A percentile compares a stretch with the other conserved stretches of the same genome.
Evolutionary conservation across 2,797 vertebrate species (phyloP).

Genomic region (Chaetodon trifasciatus): DNA sequence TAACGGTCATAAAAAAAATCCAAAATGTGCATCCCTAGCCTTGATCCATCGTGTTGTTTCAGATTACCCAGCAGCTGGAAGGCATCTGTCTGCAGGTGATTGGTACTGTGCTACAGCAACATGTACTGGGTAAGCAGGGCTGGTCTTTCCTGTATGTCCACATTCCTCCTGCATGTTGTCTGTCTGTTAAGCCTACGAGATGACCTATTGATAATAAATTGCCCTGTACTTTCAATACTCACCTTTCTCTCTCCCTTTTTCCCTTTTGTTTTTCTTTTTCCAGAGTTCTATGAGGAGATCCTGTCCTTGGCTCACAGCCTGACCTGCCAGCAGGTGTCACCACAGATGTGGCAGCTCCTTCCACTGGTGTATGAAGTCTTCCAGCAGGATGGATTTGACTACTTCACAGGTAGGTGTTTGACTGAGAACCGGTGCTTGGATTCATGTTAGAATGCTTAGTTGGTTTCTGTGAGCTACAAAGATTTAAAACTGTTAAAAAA

Average conservation of each 20-base stretch:
- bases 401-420: slow-evolving; percentile 92
- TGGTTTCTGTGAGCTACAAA: background rate
- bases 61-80: slow-evolving; percentile 99
- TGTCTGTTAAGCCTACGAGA: background rate
- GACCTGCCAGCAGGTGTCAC: slow-evolving; percentile 98
- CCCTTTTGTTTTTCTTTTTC: slow-evolving; percentile 19
- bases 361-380: slow-evolving; percentile 98
- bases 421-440: background rate
- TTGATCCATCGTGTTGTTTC: slow-evolving; percentile 36
- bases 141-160: slow-evolving; percentile 29
- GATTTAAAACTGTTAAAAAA: background rate
- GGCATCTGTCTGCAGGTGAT: slow-evolving; percentile 99
- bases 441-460: background rate
- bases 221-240: slow-evolving; percentile 11
- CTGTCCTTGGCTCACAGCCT: slow-evolving; percentile 98
- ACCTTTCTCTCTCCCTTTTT: slow-evolving; percentile 16
- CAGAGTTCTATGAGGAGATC: slow-evolving; percentile 99
- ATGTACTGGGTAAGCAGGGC: slow-evolving; percentile 91
- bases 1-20: too few species aligned
- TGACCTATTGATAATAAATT: background rate
- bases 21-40: too few species aligned
- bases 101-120: slow-evolving; percentile 97
- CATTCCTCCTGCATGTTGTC: slow-evolving; percentile 47
- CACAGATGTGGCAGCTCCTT: slow-evolving; percentile 99
- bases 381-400: slow-evolving; percentile 99